A percentile compares a stretch with the other conserved stretches of the same genome.
phyloP scores from a whole-genome alignment of 2,113 vertebrate species.

The Trochalopteron elliotii region DNA sequence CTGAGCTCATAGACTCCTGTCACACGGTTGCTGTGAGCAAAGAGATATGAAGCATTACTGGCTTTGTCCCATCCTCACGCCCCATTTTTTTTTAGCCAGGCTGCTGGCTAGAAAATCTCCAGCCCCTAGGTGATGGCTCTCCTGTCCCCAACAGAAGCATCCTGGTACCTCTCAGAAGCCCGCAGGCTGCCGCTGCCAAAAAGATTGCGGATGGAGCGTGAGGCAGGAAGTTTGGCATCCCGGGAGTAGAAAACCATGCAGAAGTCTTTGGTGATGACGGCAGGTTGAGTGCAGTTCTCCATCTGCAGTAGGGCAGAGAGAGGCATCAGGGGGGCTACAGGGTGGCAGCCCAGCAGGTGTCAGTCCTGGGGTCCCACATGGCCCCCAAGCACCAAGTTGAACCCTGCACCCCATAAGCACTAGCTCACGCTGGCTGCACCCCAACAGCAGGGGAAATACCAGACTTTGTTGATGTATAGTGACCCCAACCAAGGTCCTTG shows the following conservation, averaged over 20 bases:
- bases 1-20: conserved; percentile 95
- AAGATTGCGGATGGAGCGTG: conserved; percentile 92
- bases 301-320: conserved; percentile 73
- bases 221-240: conserved; percentile 91
- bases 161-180: conserved; percentile 86
- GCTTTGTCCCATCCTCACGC: not conserved
- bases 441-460: not conserved
- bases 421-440: fast-evolving
- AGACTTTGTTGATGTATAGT: not conserved
- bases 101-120: not conserved
- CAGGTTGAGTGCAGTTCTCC: conserved; percentile 94
- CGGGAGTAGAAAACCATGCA: conserved; percentile 98
- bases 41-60: not conserved
- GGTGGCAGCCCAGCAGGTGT: not conserved
- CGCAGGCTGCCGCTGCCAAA: conserved; percentile 90
- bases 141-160: not conserved
- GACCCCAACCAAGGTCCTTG: conserved; percentile 27
- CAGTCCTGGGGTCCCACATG: not conserved
- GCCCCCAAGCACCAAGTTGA: not conserved
- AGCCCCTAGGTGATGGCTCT: not conserved
- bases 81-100: not conserved
- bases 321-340: not conserved
- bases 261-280: conserved; percentile 96
- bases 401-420: not conserved
- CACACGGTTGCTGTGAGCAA: conserved; percentile 84